Conservation (phyloP, 2,888 invertebrate species). For the Shargacucullia verbasci region DNA sequence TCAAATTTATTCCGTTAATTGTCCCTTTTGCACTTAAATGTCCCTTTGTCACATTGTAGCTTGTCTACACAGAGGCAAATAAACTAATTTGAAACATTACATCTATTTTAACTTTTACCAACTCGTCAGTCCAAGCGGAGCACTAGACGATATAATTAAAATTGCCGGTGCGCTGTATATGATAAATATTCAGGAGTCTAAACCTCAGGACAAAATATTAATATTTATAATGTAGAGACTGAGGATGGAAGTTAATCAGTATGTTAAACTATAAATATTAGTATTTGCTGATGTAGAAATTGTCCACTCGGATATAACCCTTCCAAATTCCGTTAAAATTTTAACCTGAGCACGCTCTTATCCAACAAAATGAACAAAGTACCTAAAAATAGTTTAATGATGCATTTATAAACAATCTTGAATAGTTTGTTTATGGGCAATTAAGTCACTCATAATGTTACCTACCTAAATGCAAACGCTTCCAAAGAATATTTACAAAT, state of each 20-base stretch:
- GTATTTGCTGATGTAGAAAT: background rate
- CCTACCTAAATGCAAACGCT: no score
- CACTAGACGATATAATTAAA: slow-evolving; percentile 4
- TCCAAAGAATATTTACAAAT: no score
- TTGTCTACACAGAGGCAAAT: slow-evolving; percentile 1
- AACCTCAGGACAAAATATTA: background rate
- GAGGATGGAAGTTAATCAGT: background rate
- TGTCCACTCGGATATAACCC: background rate
- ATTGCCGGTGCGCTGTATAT: slow-evolving; percentile 3
- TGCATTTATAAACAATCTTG: no score
- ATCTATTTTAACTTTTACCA: slow-evolving; percentile 12
- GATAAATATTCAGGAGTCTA: background rate
- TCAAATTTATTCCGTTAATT: no score
- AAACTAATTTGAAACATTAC: slow-evolving; percentile 25
- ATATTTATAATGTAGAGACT: background rate
- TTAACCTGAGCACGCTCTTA: no score
- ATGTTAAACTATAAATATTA: background rate
- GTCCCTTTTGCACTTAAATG: no score
- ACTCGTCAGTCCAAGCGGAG: slow-evolving; percentile 6
- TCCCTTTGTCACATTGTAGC: no score
- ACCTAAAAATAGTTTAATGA: no score
- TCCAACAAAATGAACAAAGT: no score
- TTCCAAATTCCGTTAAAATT: background rate
- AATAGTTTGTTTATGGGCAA: no score
- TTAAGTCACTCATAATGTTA: no score